Conservation (phyloP, 2,888 invertebrate species). For the Hyposoter didymator region DNA sequence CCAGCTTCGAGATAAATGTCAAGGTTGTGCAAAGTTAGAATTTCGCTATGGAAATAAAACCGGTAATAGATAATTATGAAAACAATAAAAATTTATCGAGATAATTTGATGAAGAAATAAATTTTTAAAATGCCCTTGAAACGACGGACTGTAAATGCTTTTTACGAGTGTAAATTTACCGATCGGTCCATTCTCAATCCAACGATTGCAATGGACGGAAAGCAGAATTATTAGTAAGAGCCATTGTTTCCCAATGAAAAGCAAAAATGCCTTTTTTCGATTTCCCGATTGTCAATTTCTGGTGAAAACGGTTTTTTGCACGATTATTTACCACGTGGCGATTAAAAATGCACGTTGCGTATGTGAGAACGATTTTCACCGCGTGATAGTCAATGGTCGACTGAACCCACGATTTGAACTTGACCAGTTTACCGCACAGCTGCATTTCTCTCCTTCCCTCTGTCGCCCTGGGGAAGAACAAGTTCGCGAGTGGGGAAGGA, state of each 20-base stretch:
- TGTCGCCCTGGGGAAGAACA: neutral
- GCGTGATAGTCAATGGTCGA: conserved; percentile 76
- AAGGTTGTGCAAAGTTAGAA: conserved; percentile 26
- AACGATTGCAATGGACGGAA: neutral
- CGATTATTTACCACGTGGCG: conserved; percentile 1
- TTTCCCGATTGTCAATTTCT: neutral
- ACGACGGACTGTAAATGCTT: neutral
- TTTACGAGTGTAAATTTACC: neutral
- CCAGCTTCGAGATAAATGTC: conserved; percentile 27
- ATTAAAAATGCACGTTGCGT: neutral
- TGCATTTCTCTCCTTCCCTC: conserved; percentile 42
- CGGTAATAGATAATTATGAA: conserved; percentile 2
- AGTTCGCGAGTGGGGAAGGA: conserved; percentile 44
- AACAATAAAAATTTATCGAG: conserved; percentile 1
- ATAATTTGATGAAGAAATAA: neutral
- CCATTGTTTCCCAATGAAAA: neutral
- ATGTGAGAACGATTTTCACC: conserved; percentile 70
- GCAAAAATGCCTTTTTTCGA: neutral
- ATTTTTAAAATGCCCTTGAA: neutral
- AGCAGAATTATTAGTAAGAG: neutral
- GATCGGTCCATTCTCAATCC: neutral
- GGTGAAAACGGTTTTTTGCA: neutral
- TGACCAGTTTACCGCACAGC: conserved; percentile 75
- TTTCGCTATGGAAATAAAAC: neutral
- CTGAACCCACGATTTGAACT: conserved; percentile 80